These are phyloP conservation scores for Pangasianodon gigas DNA, from an alignment of 2,113 vertebrate species.

Conservation along the genomic window DNA sequence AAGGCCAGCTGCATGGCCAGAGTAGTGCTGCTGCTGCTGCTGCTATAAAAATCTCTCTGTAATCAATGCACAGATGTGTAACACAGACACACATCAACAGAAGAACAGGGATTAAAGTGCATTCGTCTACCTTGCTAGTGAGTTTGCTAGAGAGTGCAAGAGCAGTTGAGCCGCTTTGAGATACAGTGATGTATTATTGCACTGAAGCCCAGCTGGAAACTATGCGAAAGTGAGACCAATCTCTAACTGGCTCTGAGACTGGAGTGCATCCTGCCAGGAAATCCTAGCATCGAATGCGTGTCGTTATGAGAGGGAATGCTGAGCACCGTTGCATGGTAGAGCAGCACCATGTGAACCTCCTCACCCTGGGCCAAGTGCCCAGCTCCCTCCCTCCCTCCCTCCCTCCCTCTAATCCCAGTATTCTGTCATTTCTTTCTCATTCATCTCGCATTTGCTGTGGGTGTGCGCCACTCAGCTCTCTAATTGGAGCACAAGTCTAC, in stretches of 20 bases:
- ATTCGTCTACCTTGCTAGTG: not conserved
- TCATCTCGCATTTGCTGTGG: not conserved
- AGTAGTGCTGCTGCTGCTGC: not conserved
- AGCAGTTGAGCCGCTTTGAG: slow-evolving; percentile 23
- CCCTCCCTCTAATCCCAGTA: not conserved
- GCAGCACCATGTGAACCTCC: slow-evolving; percentile 41
- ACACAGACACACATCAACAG: not conserved
- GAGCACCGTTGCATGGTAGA: slow-evolving; percentile 42
- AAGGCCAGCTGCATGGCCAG: not conserved
- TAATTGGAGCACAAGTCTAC: not conserved
- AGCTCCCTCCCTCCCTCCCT: not conserved
- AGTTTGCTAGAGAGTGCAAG: not conserved
- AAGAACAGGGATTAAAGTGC: not conserved
- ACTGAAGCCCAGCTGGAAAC: slow-evolving; percentile 53
- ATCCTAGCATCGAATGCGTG: slow-evolving; percentile 19
- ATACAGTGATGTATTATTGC: slow-evolving; percentile 34
- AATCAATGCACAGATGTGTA: not conserved
- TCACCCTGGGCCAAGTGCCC: slow-evolving; percentile 34
- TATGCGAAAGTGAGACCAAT: slow-evolving; percentile 51
- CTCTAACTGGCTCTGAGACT: slow-evolving; percentile 37
- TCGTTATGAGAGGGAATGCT: slow-evolving; percentile 38
- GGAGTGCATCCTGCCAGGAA: slow-evolving; percentile 29
- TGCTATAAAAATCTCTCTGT: not conserved
- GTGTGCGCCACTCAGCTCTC: not conserved
- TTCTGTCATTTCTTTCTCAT: not conserved